Percentiles rank a stretch among this genome's conserved stretches.
These are phyloP conservation scores for Ceratitis capitata DNA, from an alignment of 1,140 invertebrate species.

Conservation along the genomic window DNA sequence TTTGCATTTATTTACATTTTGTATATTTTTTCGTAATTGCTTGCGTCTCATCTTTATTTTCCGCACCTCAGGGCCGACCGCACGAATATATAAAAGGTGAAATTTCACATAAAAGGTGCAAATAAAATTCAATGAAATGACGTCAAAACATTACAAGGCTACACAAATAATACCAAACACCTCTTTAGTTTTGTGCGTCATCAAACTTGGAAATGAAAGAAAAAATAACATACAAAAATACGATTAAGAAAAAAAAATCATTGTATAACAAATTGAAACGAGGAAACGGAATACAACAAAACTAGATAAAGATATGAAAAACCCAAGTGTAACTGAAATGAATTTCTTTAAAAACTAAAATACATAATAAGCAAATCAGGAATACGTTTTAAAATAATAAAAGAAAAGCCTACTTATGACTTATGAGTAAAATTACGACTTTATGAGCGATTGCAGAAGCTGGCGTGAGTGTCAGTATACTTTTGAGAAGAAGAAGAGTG, in stretches of 20 bases:
- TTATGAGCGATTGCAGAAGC: too few relatives aligned
- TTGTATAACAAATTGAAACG: background rate
- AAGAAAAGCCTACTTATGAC: too few relatives aligned
- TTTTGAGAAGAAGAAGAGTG: too few relatives aligned
- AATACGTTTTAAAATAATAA: too few relatives aligned
- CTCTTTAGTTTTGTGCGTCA: conserved; percentile 21
- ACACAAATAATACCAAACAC: too few relatives aligned
- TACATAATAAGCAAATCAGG: too few relatives aligned
- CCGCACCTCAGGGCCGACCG: background rate
- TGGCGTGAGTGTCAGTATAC: too few relatives aligned
- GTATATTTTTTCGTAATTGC: background rate
- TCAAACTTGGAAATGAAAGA: background rate
- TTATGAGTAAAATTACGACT: too few relatives aligned
- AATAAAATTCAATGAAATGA: conserved; percentile 15
- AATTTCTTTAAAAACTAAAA: too few relatives aligned
- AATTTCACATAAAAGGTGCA: background rate
- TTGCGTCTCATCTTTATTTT: background rate
- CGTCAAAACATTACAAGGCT: conserved; percentile 35
- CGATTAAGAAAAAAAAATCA: too few relatives aligned
- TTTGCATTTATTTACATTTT: background rate
- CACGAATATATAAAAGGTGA: conserved; percentile 9
- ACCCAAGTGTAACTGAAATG: background rate
- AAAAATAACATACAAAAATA: too few relatives aligned
- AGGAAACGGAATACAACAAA: background rate
- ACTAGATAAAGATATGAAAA: background rate